These are phyloP conservation scores for Ceratina australensis DNA, from an alignment of 1,140 invertebrate genomes.

Conservation along the genomic window DNA sequence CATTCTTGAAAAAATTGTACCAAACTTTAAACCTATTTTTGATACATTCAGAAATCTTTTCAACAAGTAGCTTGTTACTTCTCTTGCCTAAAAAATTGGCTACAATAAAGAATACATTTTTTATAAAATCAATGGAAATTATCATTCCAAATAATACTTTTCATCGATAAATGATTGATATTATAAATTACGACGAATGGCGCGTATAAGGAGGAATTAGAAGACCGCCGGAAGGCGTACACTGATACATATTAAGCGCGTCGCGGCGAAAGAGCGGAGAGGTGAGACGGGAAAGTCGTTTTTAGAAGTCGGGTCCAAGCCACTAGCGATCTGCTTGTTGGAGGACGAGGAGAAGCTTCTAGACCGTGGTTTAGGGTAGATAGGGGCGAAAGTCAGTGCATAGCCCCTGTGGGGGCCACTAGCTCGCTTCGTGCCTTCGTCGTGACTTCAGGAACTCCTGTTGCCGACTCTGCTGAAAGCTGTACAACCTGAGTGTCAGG, in stretches of 20 bases:
- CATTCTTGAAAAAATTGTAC: no score
- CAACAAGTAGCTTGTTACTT: no score
- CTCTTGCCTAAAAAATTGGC: no score
- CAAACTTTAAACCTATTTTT: no score
- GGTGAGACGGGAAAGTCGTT: constrained; percentile 24
- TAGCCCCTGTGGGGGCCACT: constrained; percentile 77
- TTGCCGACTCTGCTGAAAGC: constrained; percentile 73
- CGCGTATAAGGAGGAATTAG: constrained; percentile 25
- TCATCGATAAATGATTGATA: not conserved
- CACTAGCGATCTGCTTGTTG: constrained; percentile 50
- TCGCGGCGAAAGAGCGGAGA: constrained; percentile 16
- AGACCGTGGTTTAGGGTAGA: constrained; percentile 65
- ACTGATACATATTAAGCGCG: constrained; percentile 38
- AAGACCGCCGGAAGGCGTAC: constrained; percentile 37
- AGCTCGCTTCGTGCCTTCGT: constrained; percentile 70
- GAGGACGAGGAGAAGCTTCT: constrained; percentile 48
- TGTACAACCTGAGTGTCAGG: constrained; percentile 57
- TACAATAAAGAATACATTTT: no score
- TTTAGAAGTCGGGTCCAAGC: constrained; percentile 54
- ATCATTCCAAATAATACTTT: not conserved
- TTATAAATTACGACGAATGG: not conserved
- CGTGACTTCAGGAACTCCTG: constrained; percentile 71
- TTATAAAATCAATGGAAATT: no score
- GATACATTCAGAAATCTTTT: no score
- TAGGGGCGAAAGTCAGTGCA: constrained; percentile 74